Evolutionary conservation across 2,113 vertebrate species (phyloP).

Genomic region (Phoxinus phoxinus): DNA sequence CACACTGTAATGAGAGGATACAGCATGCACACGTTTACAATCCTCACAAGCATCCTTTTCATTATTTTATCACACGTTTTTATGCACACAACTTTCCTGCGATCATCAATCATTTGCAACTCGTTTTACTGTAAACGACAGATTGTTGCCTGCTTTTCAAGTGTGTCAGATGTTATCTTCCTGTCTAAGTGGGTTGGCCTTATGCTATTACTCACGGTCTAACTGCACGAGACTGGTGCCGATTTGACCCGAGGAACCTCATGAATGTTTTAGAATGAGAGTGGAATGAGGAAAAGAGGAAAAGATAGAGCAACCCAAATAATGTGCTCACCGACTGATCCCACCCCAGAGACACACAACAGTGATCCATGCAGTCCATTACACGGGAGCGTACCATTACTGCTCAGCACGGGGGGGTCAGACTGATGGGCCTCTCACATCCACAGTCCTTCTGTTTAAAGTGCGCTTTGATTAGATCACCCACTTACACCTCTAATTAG

Average conservation of each 20-base stretch:
- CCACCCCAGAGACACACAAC: slow-evolving; percentile 15
- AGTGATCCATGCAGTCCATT: slow-evolving; percentile 39
- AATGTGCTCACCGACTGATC: not conserved
- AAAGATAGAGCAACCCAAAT: slow-evolving; percentile 35
- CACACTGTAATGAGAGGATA: not conserved
- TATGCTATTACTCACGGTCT: slow-evolving; percentile 1
- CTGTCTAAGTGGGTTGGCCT: not conserved
- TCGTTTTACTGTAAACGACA: not conserved
- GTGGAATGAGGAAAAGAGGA: not conserved
- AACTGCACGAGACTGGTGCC: not conserved
- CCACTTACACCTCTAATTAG: slow-evolving; percentile 15
- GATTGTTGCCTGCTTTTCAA: not conserved
- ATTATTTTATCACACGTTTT: not conserved
- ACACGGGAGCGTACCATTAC: slow-evolving; percentile 38
- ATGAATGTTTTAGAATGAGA: slow-evolving; percentile 2
- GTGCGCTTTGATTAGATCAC: not conserved
- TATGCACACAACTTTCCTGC: not conserved
- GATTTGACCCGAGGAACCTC: slow-evolving; percentile 16
- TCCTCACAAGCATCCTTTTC: not conserved
- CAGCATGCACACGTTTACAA: not conserved
- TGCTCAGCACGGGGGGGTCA: not conserved
- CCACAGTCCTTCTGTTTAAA: not conserved
- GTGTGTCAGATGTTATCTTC: not conserved
- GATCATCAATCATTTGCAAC: not conserved
- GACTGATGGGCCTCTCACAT: slow-evolving; percentile 2